Evolutionary conservation across 2,888 invertebrate species (phyloP).

Genomic region (Drosophila multiciliata): DNA sequence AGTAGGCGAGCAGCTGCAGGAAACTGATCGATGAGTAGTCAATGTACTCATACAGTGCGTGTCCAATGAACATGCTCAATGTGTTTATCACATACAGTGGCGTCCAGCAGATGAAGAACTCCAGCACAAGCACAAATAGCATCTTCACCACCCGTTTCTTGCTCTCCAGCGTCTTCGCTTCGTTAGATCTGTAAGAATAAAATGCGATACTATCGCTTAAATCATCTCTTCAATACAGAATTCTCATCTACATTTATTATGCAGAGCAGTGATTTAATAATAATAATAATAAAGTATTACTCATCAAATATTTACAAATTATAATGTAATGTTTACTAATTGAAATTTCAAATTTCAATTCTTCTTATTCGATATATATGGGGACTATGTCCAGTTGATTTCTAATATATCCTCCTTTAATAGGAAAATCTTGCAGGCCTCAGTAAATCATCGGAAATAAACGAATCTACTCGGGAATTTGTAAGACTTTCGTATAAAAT

Average conservation of each 20-base stretch:
- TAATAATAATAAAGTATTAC: neutral
- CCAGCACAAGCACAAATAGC: slow-evolving; percentile 94
- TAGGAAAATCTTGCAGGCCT: no score
- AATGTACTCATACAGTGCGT: slow-evolving; percentile 89
- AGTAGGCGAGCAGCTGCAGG: slow-evolving; percentile 91
- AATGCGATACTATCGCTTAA: neutral
- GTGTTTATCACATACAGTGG: slow-evolving; percentile 93
- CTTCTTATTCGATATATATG: no score
- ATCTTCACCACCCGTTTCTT: slow-evolving; percentile 89
- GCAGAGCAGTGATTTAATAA: neutral
- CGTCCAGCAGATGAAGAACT: slow-evolving; percentile 97
- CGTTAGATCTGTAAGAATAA: slow-evolving; percentile 75
- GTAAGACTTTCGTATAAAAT: neutral
- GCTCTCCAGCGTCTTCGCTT: slow-evolving; percentile 82
- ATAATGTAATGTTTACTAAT: neutral
- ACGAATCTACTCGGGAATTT: neutral
- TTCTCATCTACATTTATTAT: neutral
- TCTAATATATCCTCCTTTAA: no score
- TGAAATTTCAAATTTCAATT: neutral
- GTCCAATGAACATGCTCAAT: slow-evolving; percentile 89
- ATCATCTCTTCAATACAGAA: neutral
- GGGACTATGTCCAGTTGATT: no score
- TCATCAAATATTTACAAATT: neutral
- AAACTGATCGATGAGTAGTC: slow-evolving; percentile 90
- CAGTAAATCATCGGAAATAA: no score